Base-by-base conservation (phyloP, 2,113 vertebrate genomes). In the Balaeniceps rex region DNA sequence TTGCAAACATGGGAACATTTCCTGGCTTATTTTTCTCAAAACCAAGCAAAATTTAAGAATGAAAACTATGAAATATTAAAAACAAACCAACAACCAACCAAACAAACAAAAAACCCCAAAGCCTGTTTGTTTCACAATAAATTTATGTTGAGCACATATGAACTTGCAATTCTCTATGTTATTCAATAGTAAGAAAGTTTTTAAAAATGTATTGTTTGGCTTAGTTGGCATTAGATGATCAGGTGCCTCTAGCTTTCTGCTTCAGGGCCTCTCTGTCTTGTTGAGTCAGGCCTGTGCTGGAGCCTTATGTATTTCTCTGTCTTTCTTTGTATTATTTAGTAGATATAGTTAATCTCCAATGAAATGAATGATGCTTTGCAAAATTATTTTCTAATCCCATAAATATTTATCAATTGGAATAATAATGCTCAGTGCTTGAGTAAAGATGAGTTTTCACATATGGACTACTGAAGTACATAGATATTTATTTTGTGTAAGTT, bases 261-360 rank as follows among this genome's bases (percentile, higher is more conserved):
- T 63, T 70, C 51, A 54, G 9, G 10, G 4, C 15, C 22, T 66
- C 42, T 52, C 33, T 83, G 14, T 66, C 33, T 55, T 46, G 9
- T 58, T 64, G 29, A 42, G 63, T 51, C 33, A 46, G 82, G 33
- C 42, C 19, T 42, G 8, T 42, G 5, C 57, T 82, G 23, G 6
- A 90, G 5, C 28, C 12, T 72, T 44, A 16, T 28, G 4, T 40
- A 47, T 57, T 54, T 85, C 46, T 86, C 11, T n/a, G 10, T 61
- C 65, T 94, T 88, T 61, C 65, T 94, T 88, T 42, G 1, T 88
- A 40, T 77, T 83, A 63, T 87, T 95, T 95, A 85, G 36, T 28
- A 76, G 12, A 26, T 69, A 7, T 31, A 88, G 7, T 69, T 86
- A 54, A 78, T 84, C 24, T 87, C 60, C 24, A 54, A 1, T 88